phyloP scores from a whole-genome alignment of 1,140 invertebrate species.

The Catajapyx aquilonaris region DNA sequence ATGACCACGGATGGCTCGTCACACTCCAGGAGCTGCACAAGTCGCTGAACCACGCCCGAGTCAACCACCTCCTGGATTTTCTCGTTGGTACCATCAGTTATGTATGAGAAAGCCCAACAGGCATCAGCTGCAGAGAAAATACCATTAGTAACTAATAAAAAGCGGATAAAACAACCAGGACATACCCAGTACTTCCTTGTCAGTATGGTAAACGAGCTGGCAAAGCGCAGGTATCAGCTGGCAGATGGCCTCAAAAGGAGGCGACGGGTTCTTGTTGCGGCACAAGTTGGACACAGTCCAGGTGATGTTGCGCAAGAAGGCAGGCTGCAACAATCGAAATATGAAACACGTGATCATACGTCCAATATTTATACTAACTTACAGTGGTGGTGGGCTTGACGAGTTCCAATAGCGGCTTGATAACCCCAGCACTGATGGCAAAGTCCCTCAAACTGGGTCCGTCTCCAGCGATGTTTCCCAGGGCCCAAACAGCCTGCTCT shows the following conservation, averaged over 20 bases:
- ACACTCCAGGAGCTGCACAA: constrained; percentile 52
- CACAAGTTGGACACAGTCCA: constrained; percentile 88
- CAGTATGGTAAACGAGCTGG: constrained; percentile 45
- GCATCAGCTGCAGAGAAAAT: constrained; percentile 45
- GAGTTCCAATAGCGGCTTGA: constrained; percentile 41
- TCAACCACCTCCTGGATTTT: constrained; percentile 72
- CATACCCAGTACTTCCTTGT: constrained; percentile 47
- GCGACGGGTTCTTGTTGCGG: constrained; percentile 73
- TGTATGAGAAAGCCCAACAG: constrained; percentile 91
- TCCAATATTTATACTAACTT: too few species aligned
- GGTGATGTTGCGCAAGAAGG: constrained; percentile 41
- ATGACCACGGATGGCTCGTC: constrained; percentile 56
- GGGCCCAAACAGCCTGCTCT: constrained; percentile 93
- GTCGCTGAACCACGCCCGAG: constrained; percentile 42
- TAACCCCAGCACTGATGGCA: constrained; percentile 38
- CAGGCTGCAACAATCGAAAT: constrained; percentile 2
- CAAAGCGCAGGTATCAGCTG: constrained; percentile 61
- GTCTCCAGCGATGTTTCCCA: constrained; percentile 93
- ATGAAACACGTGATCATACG: constrained; percentile 4
- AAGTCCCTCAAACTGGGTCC: constrained; percentile 51
- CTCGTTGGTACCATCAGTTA: constrained; percentile 83
- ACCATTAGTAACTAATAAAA: constrained; percentile 4
- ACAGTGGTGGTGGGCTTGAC: constrained; percentile 38
- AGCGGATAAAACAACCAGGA: constrained; percentile 4
- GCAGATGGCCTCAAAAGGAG: constrained; percentile 49